Evolutionary conservation across 2,113 vertebrate species (phyloP).

Genomic region (Papio anubis): DNA sequence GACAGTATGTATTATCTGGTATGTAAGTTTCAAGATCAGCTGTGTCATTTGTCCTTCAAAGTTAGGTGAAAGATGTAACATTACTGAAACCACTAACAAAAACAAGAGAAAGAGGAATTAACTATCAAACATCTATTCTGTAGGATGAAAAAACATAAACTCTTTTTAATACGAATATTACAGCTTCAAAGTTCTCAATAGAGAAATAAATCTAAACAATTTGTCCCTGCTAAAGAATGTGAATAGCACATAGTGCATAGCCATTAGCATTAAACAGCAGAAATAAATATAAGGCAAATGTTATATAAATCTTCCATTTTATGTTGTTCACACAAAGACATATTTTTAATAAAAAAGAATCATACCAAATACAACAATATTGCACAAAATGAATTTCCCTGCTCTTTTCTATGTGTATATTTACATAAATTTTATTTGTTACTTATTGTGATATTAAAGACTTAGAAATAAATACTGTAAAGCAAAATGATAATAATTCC

Average conservation of each 20-base stretch:
- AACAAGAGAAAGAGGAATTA: neutral
- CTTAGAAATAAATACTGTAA: neutral
- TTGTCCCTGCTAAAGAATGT: slow-evolving; percentile 29
- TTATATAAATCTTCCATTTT: slow-evolving; percentile 35
- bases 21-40: neutral
- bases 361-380: neutral
- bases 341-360: slow-evolving; percentile 28
- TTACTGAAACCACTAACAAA: neutral
- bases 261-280: slow-evolving; percentile 21
- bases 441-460: neutral
- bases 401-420: neutral
- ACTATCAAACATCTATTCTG: neutral
- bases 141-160: neutral
- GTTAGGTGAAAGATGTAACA: neutral
- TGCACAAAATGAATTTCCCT: neutral
- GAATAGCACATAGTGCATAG: neutral
- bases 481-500: neutral
- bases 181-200: neutral
- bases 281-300: slow-evolving; percentile 31
- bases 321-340: neutral
- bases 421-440: neutral
- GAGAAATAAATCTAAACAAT: slow-evolving; percentile 31
- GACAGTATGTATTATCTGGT: neutral
- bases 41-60: neutral
- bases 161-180: neutral